Base-by-base conservation (phyloP, 2,888 invertebrate species). In the Drosophila suboccidentalis region DNA sequence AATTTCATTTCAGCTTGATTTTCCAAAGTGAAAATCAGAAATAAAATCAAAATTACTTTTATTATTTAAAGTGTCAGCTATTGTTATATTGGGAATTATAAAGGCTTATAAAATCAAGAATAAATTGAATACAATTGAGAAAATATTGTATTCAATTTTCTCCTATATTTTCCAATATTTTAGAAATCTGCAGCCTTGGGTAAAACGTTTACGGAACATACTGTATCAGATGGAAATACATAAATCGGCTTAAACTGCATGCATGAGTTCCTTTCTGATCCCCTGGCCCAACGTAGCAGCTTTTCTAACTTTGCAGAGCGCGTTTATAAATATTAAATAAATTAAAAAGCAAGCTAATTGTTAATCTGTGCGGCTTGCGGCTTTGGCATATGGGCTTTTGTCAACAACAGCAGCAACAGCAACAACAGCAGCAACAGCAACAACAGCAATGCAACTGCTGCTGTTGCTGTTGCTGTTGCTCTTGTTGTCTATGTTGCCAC, bases 281-380 rank as follows among this genome's bases (percentile, higher is more conserved):
- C 49, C 32, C 19, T 15, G 1, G 4, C 13, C 13, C 4, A n/a
- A 4, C 5, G 5, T 38, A 36, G 11, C 46, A 39, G 38, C 47
- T 50, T 17, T 22, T 46, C 49, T 38, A 60, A 26, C 53, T 43
- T 41, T 26, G 32, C 59, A 15, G 50, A 13, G 32, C 4, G 32
- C 54, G 71, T 65, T 75, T 74, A 84, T 87, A 84, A 89, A 87
- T 85, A 89, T 87, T 84, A 79, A 89, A 89, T 76, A 71, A 80
- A 81, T 89, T 84, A 76, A 82, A 86, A 83, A 70, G 70, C 71
- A 72, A 68, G 84, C 84, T 85, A 85, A 85, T 85, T 85, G 84
- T 85, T 89, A 85, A 85, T 87, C 89, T 85, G 82, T 63, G 69
- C 65, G 87, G 87, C 74, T 87, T 89, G 84, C 58, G 89, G 89